Conservation (phyloP, 1,140 invertebrate species). For the Diachasmimorpha longicaudata region DNA sequence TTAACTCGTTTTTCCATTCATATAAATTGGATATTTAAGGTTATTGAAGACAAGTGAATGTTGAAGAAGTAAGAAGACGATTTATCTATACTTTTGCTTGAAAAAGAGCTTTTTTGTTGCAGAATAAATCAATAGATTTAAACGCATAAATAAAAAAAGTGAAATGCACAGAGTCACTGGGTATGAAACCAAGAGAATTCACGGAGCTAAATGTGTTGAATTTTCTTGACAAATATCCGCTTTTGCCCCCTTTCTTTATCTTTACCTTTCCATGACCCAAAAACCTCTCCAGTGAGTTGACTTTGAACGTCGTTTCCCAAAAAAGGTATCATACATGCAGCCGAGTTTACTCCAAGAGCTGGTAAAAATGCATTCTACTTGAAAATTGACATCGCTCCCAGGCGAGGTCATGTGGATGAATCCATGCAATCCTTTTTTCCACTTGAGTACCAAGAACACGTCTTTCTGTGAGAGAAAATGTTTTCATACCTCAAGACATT, state of each 20-base stretch:
- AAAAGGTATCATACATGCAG: slow-evolving; percentile 1
- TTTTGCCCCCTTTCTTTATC: neutral
- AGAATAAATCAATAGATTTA: no score
- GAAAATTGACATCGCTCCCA: slow-evolving; percentile 6
- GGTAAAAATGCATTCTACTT: neutral
- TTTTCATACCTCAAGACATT: neutral
- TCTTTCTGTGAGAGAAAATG: neutral
- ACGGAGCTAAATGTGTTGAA: neutral
- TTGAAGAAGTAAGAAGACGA: no score
- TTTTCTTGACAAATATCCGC: neutral
- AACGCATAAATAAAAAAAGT: no score
- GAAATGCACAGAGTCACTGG: no score
- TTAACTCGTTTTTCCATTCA: no score
- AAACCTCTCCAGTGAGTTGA: neutral
- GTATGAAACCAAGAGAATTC: neutral
- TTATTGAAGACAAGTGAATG: no score
- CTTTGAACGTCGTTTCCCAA: neutral
- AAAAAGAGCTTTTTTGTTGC: no score
- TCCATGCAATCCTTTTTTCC: neutral
- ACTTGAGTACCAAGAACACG: neutral
- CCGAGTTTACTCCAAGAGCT: neutral
- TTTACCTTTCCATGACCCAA: neutral
- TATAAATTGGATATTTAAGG: no score
- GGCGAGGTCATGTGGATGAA: slow-evolving; percentile 1
- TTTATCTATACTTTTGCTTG: no score